phyloP scores from a whole-genome alignment of 2,797 vertebrate genomes.

The Pseudochirops corinnae region DNA sequence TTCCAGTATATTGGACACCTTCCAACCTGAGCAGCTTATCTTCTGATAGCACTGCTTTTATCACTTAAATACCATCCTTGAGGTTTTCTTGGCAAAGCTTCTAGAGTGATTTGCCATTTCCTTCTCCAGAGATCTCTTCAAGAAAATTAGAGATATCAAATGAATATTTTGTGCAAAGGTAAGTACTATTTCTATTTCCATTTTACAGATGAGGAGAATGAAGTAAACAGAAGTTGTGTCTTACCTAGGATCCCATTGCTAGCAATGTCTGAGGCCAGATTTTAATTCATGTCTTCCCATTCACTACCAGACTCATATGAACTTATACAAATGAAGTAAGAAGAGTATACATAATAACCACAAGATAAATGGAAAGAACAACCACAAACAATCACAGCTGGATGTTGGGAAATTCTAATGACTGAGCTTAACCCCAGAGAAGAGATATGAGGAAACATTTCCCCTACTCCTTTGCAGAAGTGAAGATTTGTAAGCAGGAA shows the following conservation, averaged over 20 bases:
- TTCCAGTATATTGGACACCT: too few relatives aligned
- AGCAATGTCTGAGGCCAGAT: neutral
- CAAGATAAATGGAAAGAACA: neutral
- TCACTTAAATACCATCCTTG: too few relatives aligned
- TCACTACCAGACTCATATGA: neutral
- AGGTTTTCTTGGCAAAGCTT: too few relatives aligned
- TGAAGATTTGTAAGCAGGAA: neutral
- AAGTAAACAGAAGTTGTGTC: neutral
- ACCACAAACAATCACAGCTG: neutral
- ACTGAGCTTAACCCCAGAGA: neutral
- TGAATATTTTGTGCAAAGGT: too few relatives aligned
- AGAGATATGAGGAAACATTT: neutral
- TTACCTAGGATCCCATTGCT: neutral
- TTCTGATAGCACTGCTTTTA: too few relatives aligned
- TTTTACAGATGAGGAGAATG: neutral
- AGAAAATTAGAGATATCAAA: too few relatives aligned
- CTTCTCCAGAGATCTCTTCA: too few relatives aligned
- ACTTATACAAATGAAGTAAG: neutral
- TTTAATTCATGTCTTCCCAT: neutral
- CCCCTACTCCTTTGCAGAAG: neutral
- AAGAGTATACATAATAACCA: neutral
- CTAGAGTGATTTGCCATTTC: too few relatives aligned
- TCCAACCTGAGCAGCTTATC: too few relatives aligned
- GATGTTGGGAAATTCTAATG: neutral
- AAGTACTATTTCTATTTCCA: neutral